Base-by-base conservation (phyloP, 1,140 invertebrate genomes). In the Solenopsis invicta region DNA sequence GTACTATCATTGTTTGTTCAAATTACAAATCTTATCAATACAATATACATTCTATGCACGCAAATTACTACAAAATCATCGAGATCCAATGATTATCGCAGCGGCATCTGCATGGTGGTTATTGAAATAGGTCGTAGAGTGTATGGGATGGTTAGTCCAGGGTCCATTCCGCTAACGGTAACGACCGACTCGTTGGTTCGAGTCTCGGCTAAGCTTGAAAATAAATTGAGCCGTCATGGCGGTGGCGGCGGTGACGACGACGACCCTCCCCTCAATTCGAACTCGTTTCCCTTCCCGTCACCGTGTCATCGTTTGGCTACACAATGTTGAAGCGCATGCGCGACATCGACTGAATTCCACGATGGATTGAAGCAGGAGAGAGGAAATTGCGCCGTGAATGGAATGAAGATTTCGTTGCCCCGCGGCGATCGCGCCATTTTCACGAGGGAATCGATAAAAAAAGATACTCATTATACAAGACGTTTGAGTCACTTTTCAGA, bases 161-260 rank as follows among this genome's bases (percentile, higher is more conserved):
- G 88, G 93, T 92, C 93, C 93, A 95, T 95, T 95, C 94, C 93
- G 91, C 95, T 95, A 95, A 95, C 94, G 95, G 95, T 95, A 95
- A 95, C 94, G 95, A 94, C 92, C 93, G 64, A 80, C 76, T 85
- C 87, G 69, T 45, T 90, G 95, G 95, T 95, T 95, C 92, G 95
- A 92, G 95, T 95, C 95, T 94, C 91, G 89, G 94, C 95, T 95
- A 95, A 94, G 76, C 88, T 89, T 50, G 62, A 86, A 81, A 89
- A 92, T 80, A 86, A 92, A 85, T 88, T 87, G 84, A 80, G 88
- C 76, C 54, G 45, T 67, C 82, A 88, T 90, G 87, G 84, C 48
- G 66, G 50, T 50, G 21, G 24, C 21, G 18, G n/a, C 34, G 21
- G 18, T 67, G n/a, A 64, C 69, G 34, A 5, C 67, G 41, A 37